Base-by-base conservation (phyloP, 2,888 invertebrate genomes). In the Nomada hirtipes region DNA sequence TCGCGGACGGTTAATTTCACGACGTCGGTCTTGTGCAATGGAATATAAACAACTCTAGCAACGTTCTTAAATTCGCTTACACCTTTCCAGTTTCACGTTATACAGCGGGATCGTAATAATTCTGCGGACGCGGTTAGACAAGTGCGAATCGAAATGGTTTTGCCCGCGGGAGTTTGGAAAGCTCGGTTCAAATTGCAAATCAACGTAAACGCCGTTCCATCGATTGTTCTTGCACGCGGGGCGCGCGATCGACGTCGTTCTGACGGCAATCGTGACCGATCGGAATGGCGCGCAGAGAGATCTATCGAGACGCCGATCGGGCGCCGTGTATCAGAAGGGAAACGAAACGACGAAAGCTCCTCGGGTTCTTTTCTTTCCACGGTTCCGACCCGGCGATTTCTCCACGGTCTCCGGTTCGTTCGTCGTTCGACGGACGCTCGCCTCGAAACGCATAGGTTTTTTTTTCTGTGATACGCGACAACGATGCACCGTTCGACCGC, bases 381-480 rank as follows among this genome's bases (percentile, higher is more conserved):
- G 29, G 29, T 0, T 29, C 15, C 20, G 3, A n/a, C 42, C 23
- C 42, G 63, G 11, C n/a, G 4, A 11, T n/a, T 64, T 57, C 52
- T 47, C 23, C 53, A 23, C 18, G 44, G 47, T 26, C 61, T 60
- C 23, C 47, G 53, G 13, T 52, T 65, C 47, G 78, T 26, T 53
- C 10, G 44, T 18, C 29, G 47, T 15, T 26, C 55, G 50, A 76
- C 64, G 59, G 59, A 42, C 53, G 69, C 47, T 74, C 76, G 44
- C 72, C 53, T 10, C 76, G 76, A 83, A 79, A 83, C 71, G 84
- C 79, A 76, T 80, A 81, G 76, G 72, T 63, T 84, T 89, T 47
- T 47, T 89, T 88, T 89, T 88, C 88, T 69, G 85, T 86, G 85
- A 89, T 87, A 88, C 78, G 76, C 76, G 83, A 84, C 86, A 85